A percentile compares a stretch with the other conserved stretches of the same genome.
Conservation (phyloP, 2,113 vertebrate genomes). For the Aythya baeri region DNA sequence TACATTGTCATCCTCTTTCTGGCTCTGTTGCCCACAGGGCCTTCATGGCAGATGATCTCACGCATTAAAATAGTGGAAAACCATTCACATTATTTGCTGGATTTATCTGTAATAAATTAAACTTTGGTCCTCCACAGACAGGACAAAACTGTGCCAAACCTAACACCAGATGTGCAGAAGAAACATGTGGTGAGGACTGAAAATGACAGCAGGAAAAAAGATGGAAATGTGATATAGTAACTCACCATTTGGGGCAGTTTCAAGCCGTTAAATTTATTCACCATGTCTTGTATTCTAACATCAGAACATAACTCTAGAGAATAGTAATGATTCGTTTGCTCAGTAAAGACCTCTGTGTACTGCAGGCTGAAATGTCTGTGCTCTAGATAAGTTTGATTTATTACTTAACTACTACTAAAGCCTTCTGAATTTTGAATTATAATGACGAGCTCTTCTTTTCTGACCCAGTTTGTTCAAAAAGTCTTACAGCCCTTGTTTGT, state of each 20-base stretch:
- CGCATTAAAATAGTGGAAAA: not conserved
- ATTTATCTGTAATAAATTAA: not conserved
- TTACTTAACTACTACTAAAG: not conserved
- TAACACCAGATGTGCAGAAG: not conserved
- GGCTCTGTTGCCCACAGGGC: not conserved
- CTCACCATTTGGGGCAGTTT: not conserved
- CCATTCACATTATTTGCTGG: fast-evolving
- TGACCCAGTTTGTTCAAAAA: not conserved
- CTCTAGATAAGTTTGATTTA: not conserved
- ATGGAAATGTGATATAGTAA: not conserved
- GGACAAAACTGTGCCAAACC: not conserved
- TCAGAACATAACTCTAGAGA: not conserved
- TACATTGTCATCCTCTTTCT: not conserved
- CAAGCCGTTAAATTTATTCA: not conserved
- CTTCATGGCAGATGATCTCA: not conserved
- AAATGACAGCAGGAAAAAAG: not conserved
- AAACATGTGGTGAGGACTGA: not conserved
- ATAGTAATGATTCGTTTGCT: not conserved
- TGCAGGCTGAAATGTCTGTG: not conserved
- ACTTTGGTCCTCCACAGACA: not conserved
- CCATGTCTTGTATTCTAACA: not conserved
- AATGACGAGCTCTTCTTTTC: not conserved
- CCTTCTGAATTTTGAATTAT: not conserved
- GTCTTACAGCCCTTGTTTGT: not conserved
- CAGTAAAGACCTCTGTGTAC: not conserved